Evolutionary conservation across 2,797 vertebrate genomes (phyloP).

Genomic region (Naso thynnoides): DNA sequence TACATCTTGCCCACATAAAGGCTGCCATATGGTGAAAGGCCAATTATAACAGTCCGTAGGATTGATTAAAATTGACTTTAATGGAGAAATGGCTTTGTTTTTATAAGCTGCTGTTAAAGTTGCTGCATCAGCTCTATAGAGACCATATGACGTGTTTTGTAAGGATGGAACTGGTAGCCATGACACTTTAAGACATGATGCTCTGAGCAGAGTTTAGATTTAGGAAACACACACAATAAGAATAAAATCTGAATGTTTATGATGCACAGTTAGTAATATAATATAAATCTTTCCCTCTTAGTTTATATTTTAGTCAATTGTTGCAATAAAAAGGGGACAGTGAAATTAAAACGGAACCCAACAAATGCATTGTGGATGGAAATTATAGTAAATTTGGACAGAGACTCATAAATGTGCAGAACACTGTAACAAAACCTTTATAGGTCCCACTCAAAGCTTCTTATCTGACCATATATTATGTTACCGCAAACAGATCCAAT

Average conservation of each 20-base stretch:
- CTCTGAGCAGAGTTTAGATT: constrained; percentile 6
- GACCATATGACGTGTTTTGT: constrained; percentile 49
- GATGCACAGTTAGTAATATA: neutral
- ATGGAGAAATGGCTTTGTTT: constrained; percentile 41
- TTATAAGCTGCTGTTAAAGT: constrained; percentile 39
- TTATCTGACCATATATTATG: constrained; percentile 70
- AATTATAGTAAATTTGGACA: constrained; percentile 25
- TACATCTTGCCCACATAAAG: neutral
- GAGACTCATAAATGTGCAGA: constrained; percentile 41
- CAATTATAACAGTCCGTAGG: constrained; percentile 14
- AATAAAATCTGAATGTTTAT: constrained; percentile 13
- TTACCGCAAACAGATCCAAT: constrained; percentile 65
- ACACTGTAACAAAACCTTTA: constrained; percentile 38
- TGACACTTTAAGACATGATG: neutral
- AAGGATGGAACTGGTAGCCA: constrained; percentile 26
- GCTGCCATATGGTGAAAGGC: constrained; percentile 18
- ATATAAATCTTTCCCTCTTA: neutral
- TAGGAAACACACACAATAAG: constrained; percentile 6
- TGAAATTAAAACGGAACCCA: neutral
- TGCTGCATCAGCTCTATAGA: constrained; percentile 42
- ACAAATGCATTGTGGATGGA: constrained; percentile 30
- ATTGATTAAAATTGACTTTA: constrained; percentile 56
- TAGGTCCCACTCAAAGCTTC: constrained; percentile 62
- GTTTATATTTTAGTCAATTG: neutral
- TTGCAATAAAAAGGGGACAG: neutral